These are phyloP conservation scores for Helicolenus hilgendorfi DNA, from an alignment of 2,797 vertebrate genomes.

Conservation along the genomic window DNA sequence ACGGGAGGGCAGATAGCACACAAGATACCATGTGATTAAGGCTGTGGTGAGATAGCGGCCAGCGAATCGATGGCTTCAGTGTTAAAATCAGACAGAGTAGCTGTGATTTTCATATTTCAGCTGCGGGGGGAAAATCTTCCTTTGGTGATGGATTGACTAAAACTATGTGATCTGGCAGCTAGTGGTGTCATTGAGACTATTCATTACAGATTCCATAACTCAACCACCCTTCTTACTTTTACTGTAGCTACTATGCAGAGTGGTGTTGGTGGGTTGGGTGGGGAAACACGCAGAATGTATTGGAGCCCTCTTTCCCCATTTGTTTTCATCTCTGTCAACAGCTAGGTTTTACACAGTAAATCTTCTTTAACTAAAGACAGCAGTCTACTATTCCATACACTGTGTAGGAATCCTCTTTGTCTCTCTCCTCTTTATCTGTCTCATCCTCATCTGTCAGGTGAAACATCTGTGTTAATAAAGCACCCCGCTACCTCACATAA, in stretches of 20 bases:
- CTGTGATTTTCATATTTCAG: constrained; percentile 71
- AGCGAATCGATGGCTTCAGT: constrained; percentile 63
- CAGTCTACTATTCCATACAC: neutral
- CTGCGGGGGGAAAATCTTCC: constrained; percentile 51
- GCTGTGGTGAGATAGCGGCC: constrained; percentile 39
- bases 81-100: constrained; percentile 62
- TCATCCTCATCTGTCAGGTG: constrained; percentile 5
- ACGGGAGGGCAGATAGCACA: constrained; percentile 69
- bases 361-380: neutral
- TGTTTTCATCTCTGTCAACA: constrained; percentile 39
- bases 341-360: neutral
- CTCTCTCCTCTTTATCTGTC: constrained; percentile 5
- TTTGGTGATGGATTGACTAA: constrained; percentile 73
- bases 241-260: constrained; percentile 6
- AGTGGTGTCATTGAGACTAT: constrained; percentile 69
- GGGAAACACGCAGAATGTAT: constrained; percentile 1
- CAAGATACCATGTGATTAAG: constrained; percentile 79
- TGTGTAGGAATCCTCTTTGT: neutral
- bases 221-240: constrained; percentile 26
- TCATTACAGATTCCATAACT: constrained; percentile 77
- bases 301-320: constrained; percentile 11
- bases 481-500: neutral
- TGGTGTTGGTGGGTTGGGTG: constrained; percentile 10
- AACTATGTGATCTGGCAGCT: constrained; percentile 73
- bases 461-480: constrained; percentile 45